Evolutionary conservation across 2,797 vertebrate genomes (phyloP), one percentile per base, ranked within the genome.

Genomic region (Tadarida brasiliensis): DNA sequence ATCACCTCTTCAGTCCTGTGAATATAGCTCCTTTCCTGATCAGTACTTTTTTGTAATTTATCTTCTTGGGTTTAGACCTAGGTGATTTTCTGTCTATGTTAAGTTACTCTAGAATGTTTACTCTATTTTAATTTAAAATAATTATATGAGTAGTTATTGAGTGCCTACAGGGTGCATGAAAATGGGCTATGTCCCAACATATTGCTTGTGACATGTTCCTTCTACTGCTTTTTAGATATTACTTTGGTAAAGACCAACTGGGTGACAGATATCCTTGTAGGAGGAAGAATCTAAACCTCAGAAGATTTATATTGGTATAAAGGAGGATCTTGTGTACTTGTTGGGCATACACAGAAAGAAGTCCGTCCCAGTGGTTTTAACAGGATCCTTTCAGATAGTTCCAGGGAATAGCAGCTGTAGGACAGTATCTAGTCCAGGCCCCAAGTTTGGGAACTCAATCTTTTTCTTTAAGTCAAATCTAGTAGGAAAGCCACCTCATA

Each of bases 21-120:
- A 97, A 97, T 92, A 65, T 63, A 97, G 97, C 56, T 96, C 91
- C 96, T 98, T 98, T 97, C 96, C 93, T 96, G 91, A 97, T 97
- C 88, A 95, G 94, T 91, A 91, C 83, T 97, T 97, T 97, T 97
- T 97, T 88, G 2, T 5, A 24, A 74, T 91, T 92, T 97, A 97
- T 97, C 90, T 95, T 96, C 96, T 56, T 96, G 54, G 90, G 70
- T 95, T 96, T 86, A 96, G 87, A 89, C 16, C 61, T 59, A n/a
- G 14, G 11, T 56, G 6, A 67, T 68, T 73, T 73, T 71, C 47
- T 93, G 47, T 68, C 22, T 80, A 28, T n/a, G 2, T 89, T 86
- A 88, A 70, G 10, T 28, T 85, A 56, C 68, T 26, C 16, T 57
- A 68, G 17, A 88, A 56, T 67, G 81, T 71, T 57, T 56, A 87